Evolutionary conservation across 2,113 vertebrate species (phyloP).

Genomic region (Platichthys stellatus): DNA sequence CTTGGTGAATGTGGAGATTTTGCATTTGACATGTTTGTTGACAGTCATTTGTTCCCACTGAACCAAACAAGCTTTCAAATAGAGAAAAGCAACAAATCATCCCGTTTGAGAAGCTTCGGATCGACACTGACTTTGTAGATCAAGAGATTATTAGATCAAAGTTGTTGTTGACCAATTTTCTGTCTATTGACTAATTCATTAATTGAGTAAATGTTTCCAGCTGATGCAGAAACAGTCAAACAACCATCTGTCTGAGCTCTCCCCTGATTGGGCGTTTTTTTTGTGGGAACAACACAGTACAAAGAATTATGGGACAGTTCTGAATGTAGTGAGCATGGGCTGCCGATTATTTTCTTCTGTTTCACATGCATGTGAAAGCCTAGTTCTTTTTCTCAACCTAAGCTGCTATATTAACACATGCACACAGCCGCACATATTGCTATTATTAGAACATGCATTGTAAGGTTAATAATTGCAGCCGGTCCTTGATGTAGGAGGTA

Average conservation of each 20-base stretch:
- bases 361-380: not conserved
- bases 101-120: no score
- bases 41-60: no score
- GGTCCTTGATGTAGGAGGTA: not conserved
- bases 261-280: not conserved
- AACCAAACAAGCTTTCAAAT: no score
- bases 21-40: no score
- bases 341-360: not conserved
- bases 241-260: not conserved
- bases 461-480: not conserved
- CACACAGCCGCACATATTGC: not conserved
- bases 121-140: no score
- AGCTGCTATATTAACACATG: not conserved
- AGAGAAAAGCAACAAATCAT: no score
- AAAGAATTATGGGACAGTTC: not conserved
- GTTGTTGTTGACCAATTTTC: no score
- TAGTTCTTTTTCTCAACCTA: not conserved
- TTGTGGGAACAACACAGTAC: not conserved
- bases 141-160: no score
- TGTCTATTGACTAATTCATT: no score
- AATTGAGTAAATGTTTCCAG: no score
- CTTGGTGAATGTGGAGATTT: no score
- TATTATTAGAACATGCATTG: not conserved
- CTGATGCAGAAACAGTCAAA: no score
- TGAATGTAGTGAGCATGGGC: not conserved